phyloP scores from a whole-genome alignment of 2,113 vertebrate genomes.

The Anseranas semipalmata region DNA sequence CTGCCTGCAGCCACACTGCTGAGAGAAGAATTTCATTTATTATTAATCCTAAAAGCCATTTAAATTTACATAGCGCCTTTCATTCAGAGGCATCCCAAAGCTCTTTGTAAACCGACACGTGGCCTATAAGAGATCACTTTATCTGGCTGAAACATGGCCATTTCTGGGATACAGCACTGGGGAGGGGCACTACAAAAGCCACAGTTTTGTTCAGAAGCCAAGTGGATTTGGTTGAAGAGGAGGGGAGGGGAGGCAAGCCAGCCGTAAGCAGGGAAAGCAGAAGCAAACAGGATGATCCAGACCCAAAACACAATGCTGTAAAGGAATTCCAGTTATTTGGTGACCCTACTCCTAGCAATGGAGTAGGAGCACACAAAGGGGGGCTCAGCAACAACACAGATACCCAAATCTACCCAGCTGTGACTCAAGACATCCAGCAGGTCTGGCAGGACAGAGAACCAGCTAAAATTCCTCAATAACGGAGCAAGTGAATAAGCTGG shows the following conservation, averaged over 20 bases:
- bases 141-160: fast-evolving
- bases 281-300: not conserved
- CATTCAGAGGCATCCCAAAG: not conserved
- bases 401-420: no score
- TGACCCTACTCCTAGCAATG: not conserved
- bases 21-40: not conserved
- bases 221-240: not conserved
- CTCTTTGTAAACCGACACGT: not conserved
- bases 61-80: not conserved
- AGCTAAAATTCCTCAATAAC: not conserved
- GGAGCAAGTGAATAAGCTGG: fast-evolving
- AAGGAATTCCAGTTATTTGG: not conserved
- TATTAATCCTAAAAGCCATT: not conserved
- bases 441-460: not conserved
- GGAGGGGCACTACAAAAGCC: not conserved
- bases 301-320: not conserved
- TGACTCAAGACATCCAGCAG: fast-evolving
- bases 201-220: not conserved
- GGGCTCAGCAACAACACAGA: not conserved
- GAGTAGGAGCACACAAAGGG: fast-evolving
- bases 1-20: not conserved
- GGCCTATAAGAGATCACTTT: not conserved
- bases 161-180: not conserved
- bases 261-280: fast-evolving
- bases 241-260: not conserved